Conservation (phyloP, 2,797 vertebrate genomes). For the Anas acuta region DNA sequence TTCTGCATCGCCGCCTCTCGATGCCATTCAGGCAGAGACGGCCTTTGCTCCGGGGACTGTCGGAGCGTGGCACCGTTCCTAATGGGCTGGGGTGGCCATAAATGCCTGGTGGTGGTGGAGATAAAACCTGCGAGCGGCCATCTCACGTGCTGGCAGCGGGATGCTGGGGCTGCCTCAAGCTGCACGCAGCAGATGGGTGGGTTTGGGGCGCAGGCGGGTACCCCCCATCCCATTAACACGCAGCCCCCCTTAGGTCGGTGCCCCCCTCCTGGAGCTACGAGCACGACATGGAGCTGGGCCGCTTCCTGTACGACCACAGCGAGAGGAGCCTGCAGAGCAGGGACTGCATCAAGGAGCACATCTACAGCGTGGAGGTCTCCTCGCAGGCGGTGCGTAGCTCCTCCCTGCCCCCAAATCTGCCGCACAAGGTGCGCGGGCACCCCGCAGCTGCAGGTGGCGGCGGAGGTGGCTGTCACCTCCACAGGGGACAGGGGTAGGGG, state of each 20-base stretch:
- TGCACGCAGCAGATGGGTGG: background rate
- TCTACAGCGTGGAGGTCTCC: constrained; percentile 92
- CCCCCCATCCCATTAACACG: fast-evolving
- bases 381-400: constrained; percentile 81
- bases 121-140: background rate
- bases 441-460: background rate
- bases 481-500: fast-evolving
- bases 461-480: fast-evolving
- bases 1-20: fast-evolving
- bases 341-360: constrained; percentile 90
- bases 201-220: background rate
- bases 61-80: background rate
- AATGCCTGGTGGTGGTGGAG: background rate
- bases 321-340: constrained; percentile 86
- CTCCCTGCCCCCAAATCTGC: background rate
- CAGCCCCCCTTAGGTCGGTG: constrained; percentile 76
- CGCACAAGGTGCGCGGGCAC: background rate
- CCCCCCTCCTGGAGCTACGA: constrained; percentile 93
- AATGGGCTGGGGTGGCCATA: background rate
- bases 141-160: background rate
- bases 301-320: constrained; percentile 91
- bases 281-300: constrained; percentile 91
- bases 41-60: background rate
- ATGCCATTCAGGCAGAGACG: background rate
- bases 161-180: background rate